Evolutionary conservation across 2,113 vertebrate species (phyloP).

Genomic region (Castor canadensis): DNA sequence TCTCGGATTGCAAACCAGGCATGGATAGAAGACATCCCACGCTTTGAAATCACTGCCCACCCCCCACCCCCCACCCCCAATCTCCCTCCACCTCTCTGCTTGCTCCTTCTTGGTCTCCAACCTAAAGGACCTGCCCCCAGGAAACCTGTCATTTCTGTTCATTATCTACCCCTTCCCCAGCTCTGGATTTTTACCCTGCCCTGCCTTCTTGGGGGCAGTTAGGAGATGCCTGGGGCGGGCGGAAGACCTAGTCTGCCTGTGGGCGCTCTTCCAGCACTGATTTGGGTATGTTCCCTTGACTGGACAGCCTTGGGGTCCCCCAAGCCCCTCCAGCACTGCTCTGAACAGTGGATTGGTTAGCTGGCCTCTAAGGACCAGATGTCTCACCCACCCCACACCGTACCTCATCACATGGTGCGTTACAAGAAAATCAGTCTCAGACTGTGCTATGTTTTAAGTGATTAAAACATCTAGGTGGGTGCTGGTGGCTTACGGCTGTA

Average conservation of each 20-base stretch:
- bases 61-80: no score
- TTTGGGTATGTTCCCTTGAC: background rate
- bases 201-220: background rate
- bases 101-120: background rate
- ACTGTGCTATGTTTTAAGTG: no score
- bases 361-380: background rate
- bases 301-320: background rate
- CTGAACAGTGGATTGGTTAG: no score
- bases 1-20: background rate
- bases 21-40: background rate
- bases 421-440: background rate
- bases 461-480: no score
- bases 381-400: background rate
- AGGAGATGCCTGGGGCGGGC: no score
- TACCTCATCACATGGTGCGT: background rate
- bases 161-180: fast-evolving
- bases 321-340: background rate
- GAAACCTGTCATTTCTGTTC: background rate
- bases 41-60: background rate
- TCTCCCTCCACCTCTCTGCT: background rate
- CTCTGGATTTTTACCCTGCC: no score
- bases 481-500: no score
- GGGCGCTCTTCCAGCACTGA: background rate
- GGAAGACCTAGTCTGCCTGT: background rate
- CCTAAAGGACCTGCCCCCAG: background rate